Base-by-base conservation (phyloP, 2,113 vertebrate species). In the Tricholaema leucomelas region DNA sequence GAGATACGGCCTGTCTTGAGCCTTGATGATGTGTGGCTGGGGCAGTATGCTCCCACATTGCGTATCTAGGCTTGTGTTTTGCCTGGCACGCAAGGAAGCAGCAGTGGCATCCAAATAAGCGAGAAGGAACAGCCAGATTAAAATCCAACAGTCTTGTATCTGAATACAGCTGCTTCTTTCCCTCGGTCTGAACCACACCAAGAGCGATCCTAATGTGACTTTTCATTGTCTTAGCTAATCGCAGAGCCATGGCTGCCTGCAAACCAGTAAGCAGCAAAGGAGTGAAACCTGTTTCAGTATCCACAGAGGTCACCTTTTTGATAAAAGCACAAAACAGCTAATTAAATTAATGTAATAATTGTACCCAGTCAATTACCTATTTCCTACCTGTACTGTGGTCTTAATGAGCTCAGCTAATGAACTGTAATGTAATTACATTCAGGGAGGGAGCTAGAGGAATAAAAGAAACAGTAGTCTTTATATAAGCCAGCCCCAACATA, bases 331-430 rank as follows among this genome's bases (percentile, higher is more conserved):
- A 85, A 94, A 93, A 11, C 65, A 85, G 88, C 88, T 97, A 92
- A 96, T 96, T 94, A 93, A 95, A 96, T 95, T 95, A 94, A 93
- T 90, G 93, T 92, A 83, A 91, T 95, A 92, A 94, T 92, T 89
- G 79, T 85, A 79, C 61, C 69, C 52, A 94, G 63, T 55, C 93
- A 90, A 92, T 91, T 94, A 92, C 67, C 63, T 85, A 59, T 92
- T 96, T 96, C 52, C 90, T 96, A 91, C 92, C 91, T 95, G 56
- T 64, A 81, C 67, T 81, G 38, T 61, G 42, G 44, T 84, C 46
- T 91, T 94, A 96, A 96, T 92, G 90, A 96, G 94, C 59, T 96
- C 73, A 78, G 76, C 67, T 97, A 96, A 97, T 96, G 94, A 96
- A 93, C 73, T 81, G 56, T 93, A 93, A 90, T 93, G 86, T 91